These are phyloP conservation scores for Speoplatyrhinus poulsoni DNA, from an alignment of 2,113 vertebrate genomes.

Conservation along the genomic window DNA sequence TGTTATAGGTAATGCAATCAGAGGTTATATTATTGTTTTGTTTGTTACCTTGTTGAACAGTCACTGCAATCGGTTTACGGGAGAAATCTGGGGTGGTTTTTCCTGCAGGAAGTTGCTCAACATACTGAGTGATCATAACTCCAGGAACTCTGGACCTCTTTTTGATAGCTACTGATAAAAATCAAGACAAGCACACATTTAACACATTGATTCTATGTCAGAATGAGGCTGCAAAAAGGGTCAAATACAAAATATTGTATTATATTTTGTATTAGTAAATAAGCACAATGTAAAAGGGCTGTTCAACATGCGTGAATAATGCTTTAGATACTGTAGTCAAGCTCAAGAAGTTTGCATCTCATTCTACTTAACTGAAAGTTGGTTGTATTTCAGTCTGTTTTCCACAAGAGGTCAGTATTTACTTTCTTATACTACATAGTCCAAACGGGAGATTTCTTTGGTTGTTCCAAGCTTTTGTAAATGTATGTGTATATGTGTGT, in stretches of 20 bases:
- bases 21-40: background rate
- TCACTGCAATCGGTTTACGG: conserved; percentile 80
- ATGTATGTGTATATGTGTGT: too few relatives aligned
- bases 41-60: conserved; percentile 80
- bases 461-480: too few relatives aligned
- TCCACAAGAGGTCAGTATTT: conserved; percentile 64
- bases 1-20: background rate
- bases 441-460: background rate
- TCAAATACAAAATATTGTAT: background rate
- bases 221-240: background rate
- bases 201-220: background rate
- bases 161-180: conserved; percentile 66
- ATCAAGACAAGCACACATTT: conserved; percentile 11
- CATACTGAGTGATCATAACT: conserved; percentile 80
- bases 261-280: conserved; percentile 2
- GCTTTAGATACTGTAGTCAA: too few relatives aligned
- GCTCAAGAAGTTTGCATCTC: too few relatives aligned
- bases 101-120: conserved; percentile 81
- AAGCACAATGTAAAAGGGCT: background rate
- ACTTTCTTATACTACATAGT: conserved; percentile 16
- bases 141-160: conserved; percentile 83
- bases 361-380: background rate
- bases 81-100: conserved; percentile 83
- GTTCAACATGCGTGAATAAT: background rate
- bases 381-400: conserved; percentile 26